Conservation (phyloP, 2,888 invertebrate species). For the Cryptus viduatorius region DNA sequence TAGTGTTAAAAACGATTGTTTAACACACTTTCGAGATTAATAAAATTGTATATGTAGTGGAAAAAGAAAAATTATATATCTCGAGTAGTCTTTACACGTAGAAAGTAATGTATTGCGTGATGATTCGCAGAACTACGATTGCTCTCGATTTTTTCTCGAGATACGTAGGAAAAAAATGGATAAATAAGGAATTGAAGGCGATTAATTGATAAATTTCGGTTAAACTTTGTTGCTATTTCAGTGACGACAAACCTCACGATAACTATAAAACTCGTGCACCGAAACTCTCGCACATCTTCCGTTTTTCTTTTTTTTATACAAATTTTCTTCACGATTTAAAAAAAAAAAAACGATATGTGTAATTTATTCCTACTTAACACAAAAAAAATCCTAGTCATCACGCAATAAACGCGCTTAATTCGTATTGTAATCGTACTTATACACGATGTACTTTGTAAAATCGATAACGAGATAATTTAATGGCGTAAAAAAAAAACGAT, state of each 20-base stretch:
- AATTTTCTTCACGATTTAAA: conserved; percentile 30
- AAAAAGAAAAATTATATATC: conserved; percentile 9
- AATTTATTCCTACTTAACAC: conserved; percentile 50
- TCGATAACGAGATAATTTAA: conserved; percentile 45
- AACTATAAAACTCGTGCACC: conserved; percentile 25
- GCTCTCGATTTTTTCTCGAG: conserved; percentile 17
- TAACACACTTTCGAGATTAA: conserved; percentile 62
- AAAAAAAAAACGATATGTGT: conserved; percentile 28
- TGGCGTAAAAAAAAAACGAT: conserved; percentile 31
- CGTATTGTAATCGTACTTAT: conserved; percentile 60
- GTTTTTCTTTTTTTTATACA: conserved; percentile 37
- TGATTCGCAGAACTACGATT: conserved; percentile 59
- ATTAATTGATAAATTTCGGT: not conserved
- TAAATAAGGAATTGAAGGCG: conserved; percentile 42
- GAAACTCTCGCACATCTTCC: conserved; percentile 8
- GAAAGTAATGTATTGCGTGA: conserved; percentile 63
- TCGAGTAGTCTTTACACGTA: conserved; percentile 53
- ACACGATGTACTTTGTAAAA: conserved; percentile 61
- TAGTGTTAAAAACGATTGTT: conserved; percentile 71
- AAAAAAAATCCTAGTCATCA: conserved; percentile 62
- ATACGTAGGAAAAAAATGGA: conserved; percentile 1
- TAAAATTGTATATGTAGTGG: conserved; percentile 27
- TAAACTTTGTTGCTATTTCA: conserved; percentile 20
- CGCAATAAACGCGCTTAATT: conserved; percentile 62
- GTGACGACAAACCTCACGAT: conserved; percentile 13